Conservation (phyloP, 2,113 vertebrate genomes). For the Ciconia maguari region DNA sequence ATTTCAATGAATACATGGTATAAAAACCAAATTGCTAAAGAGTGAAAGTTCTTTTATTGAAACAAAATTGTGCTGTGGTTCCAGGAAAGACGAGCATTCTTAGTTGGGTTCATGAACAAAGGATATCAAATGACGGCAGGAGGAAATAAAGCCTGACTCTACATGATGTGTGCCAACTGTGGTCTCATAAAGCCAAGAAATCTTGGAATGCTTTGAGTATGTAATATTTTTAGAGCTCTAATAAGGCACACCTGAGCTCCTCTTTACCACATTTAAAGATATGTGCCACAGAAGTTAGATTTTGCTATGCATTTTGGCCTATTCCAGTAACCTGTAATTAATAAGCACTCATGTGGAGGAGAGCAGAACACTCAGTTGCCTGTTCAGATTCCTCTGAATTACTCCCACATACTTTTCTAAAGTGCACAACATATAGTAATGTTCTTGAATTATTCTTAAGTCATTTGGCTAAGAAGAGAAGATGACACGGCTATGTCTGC, state of each 20-base stretch:
- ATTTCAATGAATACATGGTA: not conserved
- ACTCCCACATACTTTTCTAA: slow-evolving; percentile 31
- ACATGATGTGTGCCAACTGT: not conserved
- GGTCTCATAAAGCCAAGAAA: slow-evolving; percentile 35
- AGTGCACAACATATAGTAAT: slow-evolving; percentile 23
- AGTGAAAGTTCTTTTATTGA: not conserved
- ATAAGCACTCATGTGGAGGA: slow-evolving; percentile 1
- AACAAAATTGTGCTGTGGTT: not conserved
- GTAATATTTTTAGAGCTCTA: slow-evolving; percentile 45
- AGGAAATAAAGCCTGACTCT: slow-evolving; percentile 22
- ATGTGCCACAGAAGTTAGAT: not conserved
- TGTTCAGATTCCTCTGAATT: slow-evolving; percentile 5
- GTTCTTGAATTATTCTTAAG: slow-evolving; percentile 14
- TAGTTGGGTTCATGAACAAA: not conserved
- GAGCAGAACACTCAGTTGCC: slow-evolving; percentile 5
- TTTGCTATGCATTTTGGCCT: slow-evolving; percentile 11
- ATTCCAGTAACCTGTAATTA: slow-evolving; percentile 30
- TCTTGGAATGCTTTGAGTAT: slow-evolving; percentile 21
- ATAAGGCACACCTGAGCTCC: slow-evolving; percentile 37
- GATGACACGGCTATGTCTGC: slow-evolving; percentile 8
- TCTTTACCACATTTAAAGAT: slow-evolving; percentile 44
- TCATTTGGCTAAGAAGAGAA: not conserved
- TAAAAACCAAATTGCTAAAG: not conserved
- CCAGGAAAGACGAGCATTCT: not conserved
- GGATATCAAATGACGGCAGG: slow-evolving; percentile 3